Evolutionary conservation across 2,113 vertebrate genomes (phyloP).

Genomic region (Tachysurus fulvidraco): DNA sequence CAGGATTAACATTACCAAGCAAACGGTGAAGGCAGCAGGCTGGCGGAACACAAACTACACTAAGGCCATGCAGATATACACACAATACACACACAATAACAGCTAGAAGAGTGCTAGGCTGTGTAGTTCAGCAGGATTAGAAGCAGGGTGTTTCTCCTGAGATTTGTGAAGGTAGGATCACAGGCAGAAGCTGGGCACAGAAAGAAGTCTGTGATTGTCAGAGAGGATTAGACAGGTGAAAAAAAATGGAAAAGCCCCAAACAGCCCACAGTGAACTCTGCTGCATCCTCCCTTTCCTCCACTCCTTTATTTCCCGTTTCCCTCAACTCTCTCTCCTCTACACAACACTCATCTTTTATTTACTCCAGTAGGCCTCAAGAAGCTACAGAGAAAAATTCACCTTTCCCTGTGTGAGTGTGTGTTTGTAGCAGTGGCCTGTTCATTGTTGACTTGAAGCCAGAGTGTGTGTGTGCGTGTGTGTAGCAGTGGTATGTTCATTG

Average conservation of each 20-base stretch:
- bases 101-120: background rate
- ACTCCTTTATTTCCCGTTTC: slow-evolving; percentile 2
- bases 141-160: background rate
- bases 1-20: background rate
- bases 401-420: background rate
- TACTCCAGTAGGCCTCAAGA: slow-evolving; percentile 5
- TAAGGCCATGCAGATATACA: too few species aligned
- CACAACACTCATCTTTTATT: slow-evolving; percentile 41
- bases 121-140: background rate
- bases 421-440: background rate
- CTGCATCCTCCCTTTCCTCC: background rate
- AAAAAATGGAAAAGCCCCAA: background rate
- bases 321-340: slow-evolving; percentile 9
- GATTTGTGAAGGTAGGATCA: background rate
- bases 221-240: background rate
- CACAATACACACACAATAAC: background rate
- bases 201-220: background rate
- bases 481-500: background rate
- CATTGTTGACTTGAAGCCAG: background rate
- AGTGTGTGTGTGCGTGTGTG: background rate
- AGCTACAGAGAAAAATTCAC: slow-evolving; percentile 31
- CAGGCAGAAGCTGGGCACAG: background rate
- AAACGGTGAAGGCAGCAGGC: too few species aligned
- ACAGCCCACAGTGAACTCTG: background rate
- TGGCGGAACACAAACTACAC: too few species aligned